Evolutionary conservation across 2,888 invertebrate genomes (phyloP), one percentile per base, ranked within the genome.

Genomic region (Campoletis raptor): DNA sequence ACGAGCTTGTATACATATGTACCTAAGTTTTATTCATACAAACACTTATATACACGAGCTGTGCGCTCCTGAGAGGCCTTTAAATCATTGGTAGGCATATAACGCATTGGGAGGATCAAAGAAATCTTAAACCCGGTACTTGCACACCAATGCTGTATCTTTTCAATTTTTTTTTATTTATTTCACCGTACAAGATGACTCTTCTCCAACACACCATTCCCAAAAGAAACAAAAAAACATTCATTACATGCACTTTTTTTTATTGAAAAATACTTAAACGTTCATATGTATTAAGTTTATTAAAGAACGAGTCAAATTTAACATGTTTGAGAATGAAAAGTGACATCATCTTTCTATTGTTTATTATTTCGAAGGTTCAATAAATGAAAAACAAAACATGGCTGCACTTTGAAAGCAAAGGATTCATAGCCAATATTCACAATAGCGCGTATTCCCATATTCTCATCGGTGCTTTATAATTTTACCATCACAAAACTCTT

Each of bases 61-160:
- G 57, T 73, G 52, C 64, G 37, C 74, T 61, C 78, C 88, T 88
- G 90, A 89, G 88, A 89, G 89, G 90, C 88, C 91, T 91, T 91
- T 93, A 92, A 93, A 93, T 93, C 93, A 93, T 92, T 89, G 91
- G 91, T 85, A 78, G 88, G 90, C 89, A 88, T 88, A 90, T 90
- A 91, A 91, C 90, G 91, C 91, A 92, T 92, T 92, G 90, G 92
- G 91, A 92, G 93, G 93, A 93, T 94, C 93, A 94, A 93, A 94
- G 93, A 90, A 90, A 89, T 88, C 90, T 86, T 78, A 86, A 88
- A 88, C 82, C 85, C 81, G 79, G 85, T 87, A 86, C 87, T 89
- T 77, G 89, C 88, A 81, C 69, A 81, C 69, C 74, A 64, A 78
- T 80, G 80, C 67, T 66, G 48, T 72, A 74, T 85, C 77, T 83